These are phyloP conservation scores for Haliaeetus leucogaster DNA, from an alignment of 2,113 vertebrate genomes.

Conservation along the genomic window DNA sequence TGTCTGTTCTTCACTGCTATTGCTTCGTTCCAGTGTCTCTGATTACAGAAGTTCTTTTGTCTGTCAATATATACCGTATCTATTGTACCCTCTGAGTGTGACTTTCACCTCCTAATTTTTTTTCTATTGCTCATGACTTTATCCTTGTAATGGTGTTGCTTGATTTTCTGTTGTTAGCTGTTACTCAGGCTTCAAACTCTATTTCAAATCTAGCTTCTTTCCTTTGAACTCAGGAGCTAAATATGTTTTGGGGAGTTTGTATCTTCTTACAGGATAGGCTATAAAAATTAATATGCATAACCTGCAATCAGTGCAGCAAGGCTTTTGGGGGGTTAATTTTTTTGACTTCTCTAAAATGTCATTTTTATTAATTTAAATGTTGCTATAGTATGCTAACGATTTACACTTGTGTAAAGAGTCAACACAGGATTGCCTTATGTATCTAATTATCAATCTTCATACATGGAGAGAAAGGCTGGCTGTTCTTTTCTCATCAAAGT, in stretches of 20 bases:
- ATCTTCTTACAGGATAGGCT: neutral
- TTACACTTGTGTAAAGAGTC: neutral
- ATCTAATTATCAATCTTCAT: neutral
- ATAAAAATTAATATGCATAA: neutral
- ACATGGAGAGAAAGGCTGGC: neutral
- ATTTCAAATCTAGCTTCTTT: neutral
- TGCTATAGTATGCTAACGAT: neutral
- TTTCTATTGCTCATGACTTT: neutral
- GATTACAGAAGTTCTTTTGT: neutral
- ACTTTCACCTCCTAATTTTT: neutral
- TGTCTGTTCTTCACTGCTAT: neutral
- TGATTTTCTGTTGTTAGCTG: neutral
- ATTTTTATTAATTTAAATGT: neutral
- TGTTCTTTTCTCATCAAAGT: neutral
- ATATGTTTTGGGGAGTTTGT: neutral
- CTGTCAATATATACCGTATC: neutral
- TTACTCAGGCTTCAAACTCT: neutral
- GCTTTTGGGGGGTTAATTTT: neutral
- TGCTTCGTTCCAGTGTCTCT: neutral
- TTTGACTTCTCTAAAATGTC: neutral
- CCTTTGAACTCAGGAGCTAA: neutral
- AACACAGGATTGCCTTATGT: neutral
- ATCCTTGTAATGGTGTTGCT: neutral
- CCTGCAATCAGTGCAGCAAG: neutral
- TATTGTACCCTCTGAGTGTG: neutral